Evolutionary conservation across 53 echinoderm and acorn worm species (phyloP).

Genomic region (Zoroaster sp.): DNA sequence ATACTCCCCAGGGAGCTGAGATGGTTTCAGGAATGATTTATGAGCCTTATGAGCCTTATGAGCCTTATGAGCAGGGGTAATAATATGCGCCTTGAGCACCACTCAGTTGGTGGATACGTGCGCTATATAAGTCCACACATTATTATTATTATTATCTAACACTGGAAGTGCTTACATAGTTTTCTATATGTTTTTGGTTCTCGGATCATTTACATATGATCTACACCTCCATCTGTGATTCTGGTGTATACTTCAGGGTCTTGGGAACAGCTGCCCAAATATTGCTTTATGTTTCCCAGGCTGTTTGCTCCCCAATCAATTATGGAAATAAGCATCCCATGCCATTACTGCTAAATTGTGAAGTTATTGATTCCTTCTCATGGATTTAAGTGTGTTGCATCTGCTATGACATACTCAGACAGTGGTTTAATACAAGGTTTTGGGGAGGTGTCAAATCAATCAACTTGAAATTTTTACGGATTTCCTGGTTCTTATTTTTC

Average conservation of each 20-base stretch:
- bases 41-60: too few relatives aligned
- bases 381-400: background rate
- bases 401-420: background rate
- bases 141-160: too few relatives aligned
- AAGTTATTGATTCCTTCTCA: constrained; percentile 7
- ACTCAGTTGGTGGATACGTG: too few relatives aligned
- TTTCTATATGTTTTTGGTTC: too few relatives aligned
- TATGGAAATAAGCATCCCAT: constrained; percentile 30
- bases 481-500: background rate
- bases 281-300: background rate
- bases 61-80: too few relatives aligned
- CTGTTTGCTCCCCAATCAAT: constrained; percentile 4
- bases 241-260: background rate
- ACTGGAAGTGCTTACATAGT: too few relatives aligned
- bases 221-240: background rate
- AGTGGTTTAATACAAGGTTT: background rate
- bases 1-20: too few relatives aligned
- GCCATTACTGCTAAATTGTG: constrained; percentile 2
- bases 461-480: background rate
- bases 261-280: constrained; percentile 7
- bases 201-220: background rate
- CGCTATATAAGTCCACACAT: too few relatives aligned
- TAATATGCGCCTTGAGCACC: too few relatives aligned
- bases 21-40: too few relatives aligned
- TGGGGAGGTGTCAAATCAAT: background rate